phyloP scores from a whole-genome alignment of 2,797 vertebrate genomes.

The Ispidina lecontei region DNA sequence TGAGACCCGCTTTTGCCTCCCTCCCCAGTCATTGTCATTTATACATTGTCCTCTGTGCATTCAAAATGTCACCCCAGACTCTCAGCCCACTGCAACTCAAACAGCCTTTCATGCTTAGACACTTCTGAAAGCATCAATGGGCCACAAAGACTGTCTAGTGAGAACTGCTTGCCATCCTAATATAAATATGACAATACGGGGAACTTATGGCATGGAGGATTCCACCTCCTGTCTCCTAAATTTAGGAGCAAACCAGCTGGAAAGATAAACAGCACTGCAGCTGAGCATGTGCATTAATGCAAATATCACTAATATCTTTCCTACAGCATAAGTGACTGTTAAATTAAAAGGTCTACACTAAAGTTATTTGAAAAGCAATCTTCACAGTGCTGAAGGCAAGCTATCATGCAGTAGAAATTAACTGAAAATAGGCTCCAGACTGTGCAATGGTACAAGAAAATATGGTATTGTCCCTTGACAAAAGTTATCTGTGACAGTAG shows the following conservation, averaged over 20 bases:
- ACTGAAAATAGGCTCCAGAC: slow-evolving; percentile 4
- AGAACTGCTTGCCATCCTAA: slow-evolving; percentile 73
- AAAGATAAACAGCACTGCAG: background rate
- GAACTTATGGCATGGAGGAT: slow-evolving; percentile 51
- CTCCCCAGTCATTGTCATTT: slow-evolving; percentile 73
- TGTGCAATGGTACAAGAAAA: background rate
- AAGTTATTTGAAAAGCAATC: slow-evolving; percentile 30
- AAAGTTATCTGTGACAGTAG: background rate
- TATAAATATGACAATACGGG: slow-evolving; percentile 82
- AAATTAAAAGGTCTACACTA: slow-evolving; percentile 33
- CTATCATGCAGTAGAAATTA: background rate
- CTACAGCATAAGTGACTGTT: background rate
- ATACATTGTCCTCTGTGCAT: slow-evolving; percentile 76
- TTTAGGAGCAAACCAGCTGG: slow-evolving; percentile 47
- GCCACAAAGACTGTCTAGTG: slow-evolving; percentile 78
- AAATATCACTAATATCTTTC: slow-evolving; percentile 1
- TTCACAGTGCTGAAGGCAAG: slow-evolving; percentile 23
- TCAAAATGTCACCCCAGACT: slow-evolving; percentile 78
- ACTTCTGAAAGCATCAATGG: slow-evolving; percentile 73
- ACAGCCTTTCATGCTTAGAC: slow-evolving; percentile 77
- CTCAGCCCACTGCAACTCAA: slow-evolving; percentile 75
- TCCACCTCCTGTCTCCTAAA: slow-evolving; percentile 63
- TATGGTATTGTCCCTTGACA: background rate
- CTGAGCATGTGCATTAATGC: slow-evolving; percentile 15
- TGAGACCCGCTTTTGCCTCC: slow-evolving; percentile 61